A percentile compares a stretch with the other conserved stretches of the same genome.
Conservation (phyloP, 2,888 invertebrate genomes). For the Drosophila pegasa region DNA sequence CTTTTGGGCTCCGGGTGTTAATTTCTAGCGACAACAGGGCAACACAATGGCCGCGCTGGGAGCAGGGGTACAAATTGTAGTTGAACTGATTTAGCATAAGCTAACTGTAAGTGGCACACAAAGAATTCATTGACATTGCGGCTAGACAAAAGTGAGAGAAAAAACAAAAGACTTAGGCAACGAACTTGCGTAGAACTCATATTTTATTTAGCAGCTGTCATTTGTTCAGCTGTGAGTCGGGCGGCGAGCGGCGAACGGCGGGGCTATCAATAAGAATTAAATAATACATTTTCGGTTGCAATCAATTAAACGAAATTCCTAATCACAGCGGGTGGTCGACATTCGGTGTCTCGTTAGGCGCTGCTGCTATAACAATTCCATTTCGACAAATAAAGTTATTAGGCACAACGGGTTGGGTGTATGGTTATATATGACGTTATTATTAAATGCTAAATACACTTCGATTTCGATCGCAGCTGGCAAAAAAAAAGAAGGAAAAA, state of each 20-base stretch:
- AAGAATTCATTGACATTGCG: constrained; percentile 72
- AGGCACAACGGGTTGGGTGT: constrained; percentile 45
- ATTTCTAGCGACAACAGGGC: constrained; percentile 66
- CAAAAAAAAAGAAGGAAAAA: constrained; percentile 24
- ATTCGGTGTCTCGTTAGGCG: constrained; percentile 50
- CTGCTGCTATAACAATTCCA: constrained; percentile 48
- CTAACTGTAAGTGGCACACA: constrained; percentile 34
- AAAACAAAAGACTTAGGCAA: constrained; percentile 68
- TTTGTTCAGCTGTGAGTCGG: too few relatives aligned
- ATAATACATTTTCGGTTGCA: constrained; percentile 51
- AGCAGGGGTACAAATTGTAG: constrained; percentile 21
- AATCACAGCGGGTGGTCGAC: constrained; percentile 66
- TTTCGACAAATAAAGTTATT: constrained; percentile 77
- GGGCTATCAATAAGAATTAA: constrained; percentile 50
- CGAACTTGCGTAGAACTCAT: constrained; percentile 76
- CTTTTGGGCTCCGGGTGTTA: constrained; percentile 58
- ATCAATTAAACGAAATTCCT: constrained; percentile 69
- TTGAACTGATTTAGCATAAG: constrained; percentile 68
- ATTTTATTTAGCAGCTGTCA: constrained; percentile 70
- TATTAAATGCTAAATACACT: constrained; percentile 60
- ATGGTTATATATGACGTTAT: constrained; percentile 45
- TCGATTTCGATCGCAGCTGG: constrained; percentile 58
- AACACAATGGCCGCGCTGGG: constrained; percentile 22
- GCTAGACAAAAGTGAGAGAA: neutral
- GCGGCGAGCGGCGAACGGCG: too few relatives aligned